Evolutionary conservation across 2,797 vertebrate species (phyloP), one percentile per base, ranked within the genome.

Genomic region (Sternarchorhynchus goeldii): DNA sequence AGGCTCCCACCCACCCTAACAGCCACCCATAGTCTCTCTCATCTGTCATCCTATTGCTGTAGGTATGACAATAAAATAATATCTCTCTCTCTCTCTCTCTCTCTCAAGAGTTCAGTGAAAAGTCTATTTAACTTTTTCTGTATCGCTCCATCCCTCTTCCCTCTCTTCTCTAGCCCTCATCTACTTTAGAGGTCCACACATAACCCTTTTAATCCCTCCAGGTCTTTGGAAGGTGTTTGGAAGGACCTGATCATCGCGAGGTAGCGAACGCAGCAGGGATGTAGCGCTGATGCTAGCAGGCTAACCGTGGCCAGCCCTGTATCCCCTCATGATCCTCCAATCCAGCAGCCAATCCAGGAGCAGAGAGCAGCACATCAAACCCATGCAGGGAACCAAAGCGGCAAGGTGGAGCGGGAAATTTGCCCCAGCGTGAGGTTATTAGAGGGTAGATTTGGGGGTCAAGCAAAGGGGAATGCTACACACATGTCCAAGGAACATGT

Each of bases 161-260:
- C 25, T 59, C 70, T 63, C 29, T 45, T 25, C 70, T 32, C 17
- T 59, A 31, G 57, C n/a, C 50, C 65, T 76, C 71, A 36, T 77
- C 59, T 45, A 77, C 56, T 78, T 68, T 72, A 81, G 62, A 36
- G 73, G 12, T 73, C 69, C 10, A 20, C 57, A 62, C 70, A 74
- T 74, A 83, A 83, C 81, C 83, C 65, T 57, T 76, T 77, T 71
- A 85, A 82, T 81, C 78, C 76, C 78, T 77, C 76, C 58, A 76
- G 55, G 53, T 62, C 72, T n/a, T n/a, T n/a, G n/a, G n/a, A n/a
- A n/a, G n/a, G 45, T 50, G 45, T 25, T 25, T 25, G 25, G 25
- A 25, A 25, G 25, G 25, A 25, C 25, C 25, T 25, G 25, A 25
- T 25, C 34, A 50, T 10, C 45, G 12, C 12, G 10, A 12, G 1